These are phyloP conservation scores for Oscheius sp. DNA, from an alignment of 2,888 invertebrate genomes.

Conservation along the genomic window DNA sequence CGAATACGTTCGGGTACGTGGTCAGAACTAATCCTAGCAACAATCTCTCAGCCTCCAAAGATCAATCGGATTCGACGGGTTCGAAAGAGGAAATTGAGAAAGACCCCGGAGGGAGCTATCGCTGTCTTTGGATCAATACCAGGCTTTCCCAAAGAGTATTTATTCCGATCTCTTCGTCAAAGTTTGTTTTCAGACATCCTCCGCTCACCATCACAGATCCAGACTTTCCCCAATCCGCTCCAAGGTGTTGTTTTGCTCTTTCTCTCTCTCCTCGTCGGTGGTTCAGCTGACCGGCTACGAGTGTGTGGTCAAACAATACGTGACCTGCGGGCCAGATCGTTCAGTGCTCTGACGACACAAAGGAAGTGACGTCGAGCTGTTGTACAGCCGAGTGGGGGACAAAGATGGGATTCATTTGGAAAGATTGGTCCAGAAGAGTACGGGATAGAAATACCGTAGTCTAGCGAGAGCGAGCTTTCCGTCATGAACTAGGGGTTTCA, in stretches of 20 bases:
- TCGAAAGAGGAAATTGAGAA: too few species aligned
- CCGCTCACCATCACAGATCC: neutral
- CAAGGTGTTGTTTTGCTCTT: constrained; percentile 7
- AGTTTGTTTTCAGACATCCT: neutral
- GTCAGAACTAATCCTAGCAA: too few species aligned
- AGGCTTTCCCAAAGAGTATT: neutral
- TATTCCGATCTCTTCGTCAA: neutral
- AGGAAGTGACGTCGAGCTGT: constrained; percentile 20
- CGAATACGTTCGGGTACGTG: too few species aligned
- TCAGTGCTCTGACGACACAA: constrained; percentile 18
- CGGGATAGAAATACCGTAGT: too few species aligned
- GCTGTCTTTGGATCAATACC: neutral
- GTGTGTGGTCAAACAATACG: constrained; percentile 7
- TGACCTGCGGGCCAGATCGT: constrained; percentile 19
- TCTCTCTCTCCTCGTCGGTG: neutral
- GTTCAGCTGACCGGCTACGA: neutral
- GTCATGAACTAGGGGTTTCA: constrained; percentile 5
- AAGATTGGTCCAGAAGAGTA: too few species aligned
- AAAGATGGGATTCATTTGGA: neutral
- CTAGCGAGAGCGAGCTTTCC: neutral
- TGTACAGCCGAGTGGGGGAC: neutral
- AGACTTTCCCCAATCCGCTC: constrained; percentile 1
- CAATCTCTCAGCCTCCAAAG: too few species aligned
- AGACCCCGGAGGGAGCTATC: too few species aligned
- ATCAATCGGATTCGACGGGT: too few species aligned